Base-by-base conservation (phyloP, 2,113 vertebrate species). In the Tautogolabrus adspersus region DNA sequence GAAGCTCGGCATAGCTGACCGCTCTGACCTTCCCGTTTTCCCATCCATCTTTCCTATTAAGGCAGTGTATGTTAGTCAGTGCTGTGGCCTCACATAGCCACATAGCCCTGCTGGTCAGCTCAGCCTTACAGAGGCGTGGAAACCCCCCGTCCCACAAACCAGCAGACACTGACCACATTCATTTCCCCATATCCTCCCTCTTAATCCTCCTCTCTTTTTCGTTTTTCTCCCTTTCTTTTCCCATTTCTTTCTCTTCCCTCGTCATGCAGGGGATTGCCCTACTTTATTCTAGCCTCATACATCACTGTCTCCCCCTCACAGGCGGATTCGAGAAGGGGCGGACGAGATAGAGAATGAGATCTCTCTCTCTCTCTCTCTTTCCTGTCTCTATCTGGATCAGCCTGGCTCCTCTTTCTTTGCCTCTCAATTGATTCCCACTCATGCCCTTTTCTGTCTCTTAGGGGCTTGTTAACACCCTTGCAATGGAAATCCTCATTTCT, bases 241-340 rank as follows among this genome's bases (percentile, higher is more conserved):
- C 40, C 11, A 0, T 75, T 64, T 40, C 47, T 58, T 26, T 61
- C 68, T 58, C 42, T 69, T 79, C 66, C 68, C 62, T 56, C 51
- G 59, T 82, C 74, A 70, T 71, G 64, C 59, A 72, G 67, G 72
- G 82, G 75, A 66, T 85, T 88, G 82, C 69, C 86, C 86, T 85
- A 82, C 66, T 87, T 91, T 75, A 78, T 75, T 61, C 54, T 16
- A 19, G 77, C 64, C 76, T 88, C 85, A 85, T 87, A 79, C 42
- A 85, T 88, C 84, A 86, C 60, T 77, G 52, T 82, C 71, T 84
- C 65, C 52, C 26, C 69, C 66, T 62, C 26, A 10, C 68, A 55
- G 66, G 42, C 30, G 10, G 56, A 74, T 5, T 67, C 6, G 19
- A 37, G 62, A 71, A 84, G 49, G 37, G 55, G 18, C 18, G 6